Evolutionary conservation across 2,797 vertebrate genomes (phyloP), one percentile per base, ranked within the genome.

Genomic region (Betta splendens): DNA sequence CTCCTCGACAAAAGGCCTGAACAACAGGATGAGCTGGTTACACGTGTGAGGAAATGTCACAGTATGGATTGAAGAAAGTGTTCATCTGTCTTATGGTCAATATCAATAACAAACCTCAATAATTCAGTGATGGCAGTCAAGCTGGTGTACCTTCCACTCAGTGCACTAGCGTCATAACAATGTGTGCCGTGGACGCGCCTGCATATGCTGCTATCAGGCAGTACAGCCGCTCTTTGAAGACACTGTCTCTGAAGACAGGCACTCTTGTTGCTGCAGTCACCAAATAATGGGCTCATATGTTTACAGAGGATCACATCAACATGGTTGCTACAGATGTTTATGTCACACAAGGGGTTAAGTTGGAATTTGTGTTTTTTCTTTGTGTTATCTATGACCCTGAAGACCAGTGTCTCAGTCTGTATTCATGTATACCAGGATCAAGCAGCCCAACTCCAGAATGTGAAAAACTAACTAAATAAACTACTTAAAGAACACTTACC

Each of bases 201-300:
- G 81, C 81, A 87, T 90, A 68, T 71, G 89, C 79, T 65, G 66
- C 69, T 61, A 77, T 60, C 45, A 48, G 56, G 67, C 54, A 63
- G 66, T 71, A 89, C 72, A 7, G 21, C 49, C 53, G 55, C 57
- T 74, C 87, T 92, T 90, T 92, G 89, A 91, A 91, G 86, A 46
- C 31, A 0, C n/a, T n/a, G n/a, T n/a, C n/a, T n/a, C n/a, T n/a
- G n/a, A n/a, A n/a, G n/a, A n/a, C n/a, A n/a, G n/a, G n/a, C n/a
- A n/a, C n/a, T n/a, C n/a, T 21, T 23, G 29, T 32, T 18, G 21
- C 39, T n/a, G 5, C 46, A 32, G 55, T 68, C 13, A 5, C 18
- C 60, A 31, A 31, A 31, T 20, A 12, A 36, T 13, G 3, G 43
- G 40, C 21, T 49, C 61, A n/a, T n/a, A n/a, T n/a, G 32, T 56